Evolutionary conservation across 2,797 vertebrate genomes (phyloP).

Genomic region (Sebastes variabilis): DNA sequence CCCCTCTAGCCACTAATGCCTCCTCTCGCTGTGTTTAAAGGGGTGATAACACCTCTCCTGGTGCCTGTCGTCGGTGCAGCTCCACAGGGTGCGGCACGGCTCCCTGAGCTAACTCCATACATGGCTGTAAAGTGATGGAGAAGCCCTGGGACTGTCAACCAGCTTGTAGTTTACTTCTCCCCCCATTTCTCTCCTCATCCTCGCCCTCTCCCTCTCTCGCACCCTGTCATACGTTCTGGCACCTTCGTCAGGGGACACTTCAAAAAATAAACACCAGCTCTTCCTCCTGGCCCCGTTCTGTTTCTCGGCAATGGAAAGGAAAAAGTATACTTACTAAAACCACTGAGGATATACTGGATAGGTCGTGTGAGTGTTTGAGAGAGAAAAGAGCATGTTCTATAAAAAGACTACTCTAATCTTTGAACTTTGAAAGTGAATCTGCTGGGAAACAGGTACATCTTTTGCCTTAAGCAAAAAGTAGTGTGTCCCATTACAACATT

Average conservation of each 20-base stretch:
- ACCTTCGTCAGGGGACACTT: conserved; percentile 65
- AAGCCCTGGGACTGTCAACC: conserved; percentile 53
- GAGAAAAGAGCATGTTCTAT: background rate
- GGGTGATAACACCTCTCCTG: conserved; percentile 68
- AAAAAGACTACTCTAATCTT: conserved; percentile 5
- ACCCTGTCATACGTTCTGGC: conserved; percentile 60
- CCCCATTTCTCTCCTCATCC: conserved; percentile 52
- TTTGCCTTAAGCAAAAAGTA: background rate
- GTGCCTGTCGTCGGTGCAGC: conserved; percentile 45
- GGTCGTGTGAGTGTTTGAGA: background rate
- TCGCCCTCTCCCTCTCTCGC: conserved; percentile 23
- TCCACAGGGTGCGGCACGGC: conserved; percentile 26
- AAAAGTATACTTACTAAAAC: background rate
- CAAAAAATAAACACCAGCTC: conserved; percentile 53
- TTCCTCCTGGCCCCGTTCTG: conserved; percentile 8
- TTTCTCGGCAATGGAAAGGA: background rate
- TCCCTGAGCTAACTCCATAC: conserved; percentile 33
- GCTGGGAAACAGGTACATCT: background rate
- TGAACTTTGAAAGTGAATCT: conserved; percentile 12
- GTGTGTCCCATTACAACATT: background rate
- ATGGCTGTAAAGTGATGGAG: conserved; percentile 67
- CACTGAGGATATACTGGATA: background rate
- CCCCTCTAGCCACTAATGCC: conserved; percentile 68
- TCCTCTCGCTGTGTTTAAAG: conserved; percentile 66
- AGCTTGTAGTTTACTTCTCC: conserved; percentile 60